Evolutionary conservation across 2,888 invertebrate species (phyloP).

Genomic region (Clivina fossor): DNA sequence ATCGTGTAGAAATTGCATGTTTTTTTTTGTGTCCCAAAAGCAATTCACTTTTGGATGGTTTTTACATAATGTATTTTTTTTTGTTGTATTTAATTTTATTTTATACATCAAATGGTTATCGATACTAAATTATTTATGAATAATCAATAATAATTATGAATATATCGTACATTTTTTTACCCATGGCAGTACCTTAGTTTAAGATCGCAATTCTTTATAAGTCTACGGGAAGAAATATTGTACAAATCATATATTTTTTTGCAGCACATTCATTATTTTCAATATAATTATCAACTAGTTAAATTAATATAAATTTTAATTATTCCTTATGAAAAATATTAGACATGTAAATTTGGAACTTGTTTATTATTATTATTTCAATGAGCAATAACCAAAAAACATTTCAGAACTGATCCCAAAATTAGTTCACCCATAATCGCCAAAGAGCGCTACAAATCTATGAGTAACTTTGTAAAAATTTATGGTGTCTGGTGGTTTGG

Average conservation of each 20-base stretch:
- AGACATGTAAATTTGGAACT: too few relatives aligned
- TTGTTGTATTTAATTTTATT: not conserved
- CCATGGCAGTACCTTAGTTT: constrained; percentile 17
- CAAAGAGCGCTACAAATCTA: too few relatives aligned
- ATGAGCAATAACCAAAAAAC: too few relatives aligned
- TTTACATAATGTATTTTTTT: not conserved
- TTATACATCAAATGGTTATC: constrained; percentile 12
- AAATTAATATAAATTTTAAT: too few relatives aligned
- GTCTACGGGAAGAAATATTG: constrained; percentile 7
- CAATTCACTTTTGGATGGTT: not conserved
- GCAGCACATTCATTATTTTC: constrained; percentile 10
- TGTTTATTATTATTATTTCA: too few relatives aligned
- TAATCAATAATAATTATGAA: too few relatives aligned
- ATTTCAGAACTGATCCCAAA: too few relatives aligned
- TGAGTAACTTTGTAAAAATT: too few relatives aligned
- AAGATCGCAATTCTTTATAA: constrained; percentile 8
- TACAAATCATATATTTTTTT: constrained; percentile 9
- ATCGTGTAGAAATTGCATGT: not conserved
- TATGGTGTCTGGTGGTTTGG: too few relatives aligned
- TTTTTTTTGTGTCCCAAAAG: not conserved
- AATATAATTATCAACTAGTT: too few relatives aligned
- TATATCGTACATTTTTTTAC: constrained; percentile 6
- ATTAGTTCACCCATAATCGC: too few relatives aligned
- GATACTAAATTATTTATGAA: constrained; percentile 19
- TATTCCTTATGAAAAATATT: too few relatives aligned